Evolutionary conservation across 2,888 invertebrate species (phyloP).

Genomic region (Lasioglossum villosulum): DNA sequence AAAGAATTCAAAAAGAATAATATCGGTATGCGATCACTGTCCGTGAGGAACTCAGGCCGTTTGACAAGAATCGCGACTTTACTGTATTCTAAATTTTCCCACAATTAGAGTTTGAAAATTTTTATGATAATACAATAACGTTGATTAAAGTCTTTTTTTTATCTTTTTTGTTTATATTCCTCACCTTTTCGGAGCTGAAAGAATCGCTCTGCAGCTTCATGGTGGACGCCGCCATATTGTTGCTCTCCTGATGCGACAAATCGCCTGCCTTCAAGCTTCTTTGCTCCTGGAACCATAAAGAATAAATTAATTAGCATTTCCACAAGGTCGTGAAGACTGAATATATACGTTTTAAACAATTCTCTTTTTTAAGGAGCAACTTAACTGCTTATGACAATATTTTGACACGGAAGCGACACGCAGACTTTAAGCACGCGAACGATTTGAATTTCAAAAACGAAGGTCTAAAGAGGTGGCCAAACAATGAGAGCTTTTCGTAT

Average conservation of each 20-base stretch:
- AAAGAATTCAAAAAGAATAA: too few species aligned
- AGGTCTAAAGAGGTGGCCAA: neutral
- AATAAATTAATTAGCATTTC: neutral
- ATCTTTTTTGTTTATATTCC: neutral
- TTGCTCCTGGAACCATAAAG: slow-evolving; percentile 88
- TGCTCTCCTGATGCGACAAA: slow-evolving; percentile 93
- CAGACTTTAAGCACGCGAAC: neutral
- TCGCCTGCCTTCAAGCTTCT: slow-evolving; percentile 93
- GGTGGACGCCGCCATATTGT: slow-evolving; percentile 93
- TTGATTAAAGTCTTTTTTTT: neutral
- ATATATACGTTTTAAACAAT: neutral
- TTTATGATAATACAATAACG: too few species aligned
- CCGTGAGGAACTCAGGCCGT: too few species aligned
- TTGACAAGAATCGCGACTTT: too few species aligned
- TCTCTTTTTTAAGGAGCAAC: neutral
- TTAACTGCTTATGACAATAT: neutral
- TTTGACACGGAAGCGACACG: neutral
- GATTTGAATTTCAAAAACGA: slow-evolving; percentile 19
- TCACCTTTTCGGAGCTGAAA: slow-evolving; percentile 92
- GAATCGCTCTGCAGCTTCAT: slow-evolving; percentile 94
- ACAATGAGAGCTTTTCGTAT: neutral
- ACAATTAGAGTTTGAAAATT: too few species aligned
- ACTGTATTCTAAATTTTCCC: too few species aligned
- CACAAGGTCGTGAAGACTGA: neutral
- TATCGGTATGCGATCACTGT: too few species aligned